Conservation (phyloP, 2,113 vertebrate species). For the Spea bombifrons region DNA sequence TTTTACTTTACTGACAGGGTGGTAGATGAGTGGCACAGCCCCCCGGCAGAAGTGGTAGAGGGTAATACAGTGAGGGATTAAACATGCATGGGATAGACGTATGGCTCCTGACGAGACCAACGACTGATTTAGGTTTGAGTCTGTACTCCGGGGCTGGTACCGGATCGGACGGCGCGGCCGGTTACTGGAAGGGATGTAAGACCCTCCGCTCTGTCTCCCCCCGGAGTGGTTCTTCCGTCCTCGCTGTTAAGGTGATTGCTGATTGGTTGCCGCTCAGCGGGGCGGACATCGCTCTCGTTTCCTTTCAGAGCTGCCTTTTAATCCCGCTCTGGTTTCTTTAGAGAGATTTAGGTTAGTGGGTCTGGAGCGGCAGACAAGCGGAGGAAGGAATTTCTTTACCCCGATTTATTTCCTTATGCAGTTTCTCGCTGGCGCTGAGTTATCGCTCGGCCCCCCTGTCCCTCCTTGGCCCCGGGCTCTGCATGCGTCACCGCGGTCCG, state of each 20-base stretch:
- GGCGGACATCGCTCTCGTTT: neutral
- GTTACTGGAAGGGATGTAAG: too few relatives aligned
- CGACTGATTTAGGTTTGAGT: too few relatives aligned
- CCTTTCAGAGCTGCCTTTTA: neutral
- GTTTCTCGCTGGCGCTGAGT: neutral
- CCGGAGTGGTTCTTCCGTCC: too few relatives aligned
- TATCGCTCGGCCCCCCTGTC: neutral
- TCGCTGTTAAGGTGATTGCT: neutral
- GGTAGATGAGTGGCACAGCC: too few relatives aligned
- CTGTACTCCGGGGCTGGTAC: too few relatives aligned
- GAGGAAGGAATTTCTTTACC: conserved; percentile 14
- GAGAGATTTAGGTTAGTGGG: conserved; percentile 60
- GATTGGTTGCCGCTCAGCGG: conserved; percentile 13
- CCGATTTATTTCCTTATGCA: neutral
- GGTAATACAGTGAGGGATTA: too few relatives aligned
- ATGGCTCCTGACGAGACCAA: too few relatives aligned
- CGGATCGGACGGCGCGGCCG: too few relatives aligned
- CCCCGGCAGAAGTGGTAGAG: too few relatives aligned
- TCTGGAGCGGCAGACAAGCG: conserved; percentile 47
- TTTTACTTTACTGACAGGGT: too few relatives aligned
- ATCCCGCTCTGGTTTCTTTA: conserved; percentile 36
- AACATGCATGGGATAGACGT: too few relatives aligned
- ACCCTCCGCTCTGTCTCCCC: too few relatives aligned
- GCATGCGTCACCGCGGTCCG: neutral
- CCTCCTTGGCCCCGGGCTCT: neutral